Base-by-base conservation (phyloP, 2,113 vertebrate genomes). In the Ciconia maguari region DNA sequence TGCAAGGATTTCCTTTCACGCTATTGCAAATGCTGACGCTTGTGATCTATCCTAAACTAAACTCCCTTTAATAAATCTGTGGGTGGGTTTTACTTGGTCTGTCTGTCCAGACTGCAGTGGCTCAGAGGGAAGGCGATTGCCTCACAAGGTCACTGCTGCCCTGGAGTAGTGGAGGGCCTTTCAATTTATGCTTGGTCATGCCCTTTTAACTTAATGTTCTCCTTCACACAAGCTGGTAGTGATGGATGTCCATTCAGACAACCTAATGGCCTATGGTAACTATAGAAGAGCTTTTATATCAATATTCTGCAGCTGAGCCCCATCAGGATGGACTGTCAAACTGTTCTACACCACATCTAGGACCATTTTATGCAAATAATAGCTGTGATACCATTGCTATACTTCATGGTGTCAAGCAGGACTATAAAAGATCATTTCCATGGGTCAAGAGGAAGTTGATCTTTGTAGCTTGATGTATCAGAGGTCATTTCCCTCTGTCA, bases 191-290 rank as follows among this genome's bases (percentile, higher is more conserved):
- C 89, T 91, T 95, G 91, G 83, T 96, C 93, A 92, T 96, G 91
- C 94, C 90, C 92, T 96, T 97, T 96, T 87, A 93, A 94, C 94
- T 94, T 97, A 96, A 95, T 96, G 95, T 94, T 96, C 95, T 96
- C 78, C 94, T 96, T 96, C 94, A 91, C 93, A 89, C 81, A 87
- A 96, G 91, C 91, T 93, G 83, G 80, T 97, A 71, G 77, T 97
- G 94, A 97, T 96, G 93, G 68, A 97, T 96, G 91, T 87, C 94
- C 80, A 68, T 91, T 91, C 83, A 96, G 96, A 94, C 65, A 96
- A 94, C 89, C 91, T 97, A 96, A 97, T 96, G 91, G 94, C 83
- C 87, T 94, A 91, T 91, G 69, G 96, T 82, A 91, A 83, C 93
- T 94, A 46, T 29, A 89, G 89, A 71, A 93, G 69, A 95, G 72